phyloP scores from a whole-genome alignment of 1,140 invertebrate species.

The Dermatophagoides farinae region DNA sequence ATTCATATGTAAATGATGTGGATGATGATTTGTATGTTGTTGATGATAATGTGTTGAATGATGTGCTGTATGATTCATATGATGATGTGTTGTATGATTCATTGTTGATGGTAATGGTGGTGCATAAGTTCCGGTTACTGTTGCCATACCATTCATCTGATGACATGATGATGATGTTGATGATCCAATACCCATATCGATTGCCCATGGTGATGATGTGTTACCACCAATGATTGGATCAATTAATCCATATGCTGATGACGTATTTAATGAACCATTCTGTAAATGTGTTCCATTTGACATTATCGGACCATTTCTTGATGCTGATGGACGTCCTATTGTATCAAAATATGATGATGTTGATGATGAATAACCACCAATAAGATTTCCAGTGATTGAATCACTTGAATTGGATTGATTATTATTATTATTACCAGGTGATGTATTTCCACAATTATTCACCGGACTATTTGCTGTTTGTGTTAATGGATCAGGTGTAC shows the following conservation, averaged over 20 bases:
- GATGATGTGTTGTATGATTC: no score
- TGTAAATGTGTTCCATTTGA: background rate
- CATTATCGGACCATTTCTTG: background rate
- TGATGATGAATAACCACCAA: background rate
- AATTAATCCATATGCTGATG: conserved; percentile 14
- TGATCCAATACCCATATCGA: no score
- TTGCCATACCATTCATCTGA: no score
- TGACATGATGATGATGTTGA: no score
- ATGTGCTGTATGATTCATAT: background rate
- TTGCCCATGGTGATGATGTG: background rate
- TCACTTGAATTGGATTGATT: background rate
- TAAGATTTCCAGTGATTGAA: background rate
- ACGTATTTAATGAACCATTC: conserved; percentile 5
- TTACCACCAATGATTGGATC: conserved; percentile 8
- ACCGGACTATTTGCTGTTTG: background rate
- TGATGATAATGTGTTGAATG: background rate
- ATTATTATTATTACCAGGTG: conserved; percentile 2
- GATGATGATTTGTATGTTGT: background rate
- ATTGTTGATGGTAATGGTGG: no score
- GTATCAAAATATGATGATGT: background rate
- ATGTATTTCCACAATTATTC: background rate
- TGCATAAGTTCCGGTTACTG: no score
- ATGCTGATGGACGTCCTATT: background rate
- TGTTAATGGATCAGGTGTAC: background rate
- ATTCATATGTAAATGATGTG: no score